These are phyloP conservation scores for Cepphus grylle DNA, from an alignment of 2,113 vertebrate genomes.

Conservation along the genomic window DNA sequence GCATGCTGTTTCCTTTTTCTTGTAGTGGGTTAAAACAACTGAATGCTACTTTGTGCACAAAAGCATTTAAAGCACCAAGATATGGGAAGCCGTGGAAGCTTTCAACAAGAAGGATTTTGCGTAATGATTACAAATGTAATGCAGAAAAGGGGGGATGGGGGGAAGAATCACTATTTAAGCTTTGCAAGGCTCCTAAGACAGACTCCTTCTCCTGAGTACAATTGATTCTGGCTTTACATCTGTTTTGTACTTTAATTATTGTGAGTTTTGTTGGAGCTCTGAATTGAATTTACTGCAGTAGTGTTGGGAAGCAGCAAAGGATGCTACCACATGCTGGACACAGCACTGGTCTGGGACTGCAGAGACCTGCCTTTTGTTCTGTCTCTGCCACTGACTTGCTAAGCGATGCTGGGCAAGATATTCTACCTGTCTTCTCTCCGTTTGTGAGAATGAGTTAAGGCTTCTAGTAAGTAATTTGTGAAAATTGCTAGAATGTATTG, in stretches of 20 bases:
- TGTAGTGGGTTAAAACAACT: background rate
- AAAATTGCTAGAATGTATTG: background rate
- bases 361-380: background rate
- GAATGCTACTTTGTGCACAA: background rate
- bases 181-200: background rate
- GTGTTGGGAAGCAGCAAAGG: background rate
- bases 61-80: background rate
- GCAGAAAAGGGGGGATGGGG: background rate
- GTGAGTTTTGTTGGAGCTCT: background rate
- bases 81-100: background rate
- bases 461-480: background rate
- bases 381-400: background rate
- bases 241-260: background rate
- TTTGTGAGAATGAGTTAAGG: background rate
- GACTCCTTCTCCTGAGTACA: background rate
- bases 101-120: background rate
- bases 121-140: background rate
- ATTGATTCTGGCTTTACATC: background rate
- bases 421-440: background rate
- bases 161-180: background rate
- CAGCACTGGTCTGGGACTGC: background rate
- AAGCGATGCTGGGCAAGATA: background rate
- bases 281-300: background rate
- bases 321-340: accelerated
- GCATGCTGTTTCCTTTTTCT: background rate